A percentile compares a stretch with the other conserved stretches of the same genome.
Evolutionary conservation across 2,113 vertebrate genomes (phyloP).

Genomic region (Megaleporinus macrocephalus): DNA sequence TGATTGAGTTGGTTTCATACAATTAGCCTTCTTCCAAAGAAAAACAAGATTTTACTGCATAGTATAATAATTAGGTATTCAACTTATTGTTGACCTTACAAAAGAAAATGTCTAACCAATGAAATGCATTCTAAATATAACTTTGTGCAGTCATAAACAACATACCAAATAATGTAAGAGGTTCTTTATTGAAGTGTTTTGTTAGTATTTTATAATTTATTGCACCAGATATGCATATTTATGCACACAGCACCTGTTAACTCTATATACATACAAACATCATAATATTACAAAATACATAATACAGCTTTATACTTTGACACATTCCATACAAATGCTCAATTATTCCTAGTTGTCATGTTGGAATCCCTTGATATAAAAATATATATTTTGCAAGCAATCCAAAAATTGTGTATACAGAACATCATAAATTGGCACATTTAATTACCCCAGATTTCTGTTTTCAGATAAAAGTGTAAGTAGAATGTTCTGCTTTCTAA

Average conservation of each 20-base stretch:
- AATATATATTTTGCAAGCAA: neutral
- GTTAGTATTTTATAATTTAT: constrained; percentile 25
- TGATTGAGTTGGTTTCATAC: too few species aligned
- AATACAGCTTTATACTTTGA: neutral
- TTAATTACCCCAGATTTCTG: constrained; percentile 1
- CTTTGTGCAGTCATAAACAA: too few species aligned
- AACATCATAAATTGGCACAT: neutral
- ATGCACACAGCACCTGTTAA: neutral
- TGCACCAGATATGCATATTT: neutral
- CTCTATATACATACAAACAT: constrained; percentile 22
- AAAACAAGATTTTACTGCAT: too few species aligned
- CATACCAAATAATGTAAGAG: neutral
- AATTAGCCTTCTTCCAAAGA: too few species aligned
- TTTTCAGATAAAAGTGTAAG: neutral
- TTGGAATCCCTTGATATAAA: neutral
- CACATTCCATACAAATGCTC: neutral
- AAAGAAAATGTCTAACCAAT: too few species aligned
- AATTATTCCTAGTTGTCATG: neutral
- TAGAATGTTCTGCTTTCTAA: neutral
- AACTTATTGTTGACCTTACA: too few species aligned
- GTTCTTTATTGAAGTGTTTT: constrained; percentile 49
- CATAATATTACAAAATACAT: constrained; percentile 18
- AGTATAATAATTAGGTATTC: too few species aligned
- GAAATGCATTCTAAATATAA: too few species aligned
- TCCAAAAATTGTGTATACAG: neutral